Evolutionary conservation across 2,888 invertebrate species (phyloP).

Genomic region (Andrena camellia): DNA sequence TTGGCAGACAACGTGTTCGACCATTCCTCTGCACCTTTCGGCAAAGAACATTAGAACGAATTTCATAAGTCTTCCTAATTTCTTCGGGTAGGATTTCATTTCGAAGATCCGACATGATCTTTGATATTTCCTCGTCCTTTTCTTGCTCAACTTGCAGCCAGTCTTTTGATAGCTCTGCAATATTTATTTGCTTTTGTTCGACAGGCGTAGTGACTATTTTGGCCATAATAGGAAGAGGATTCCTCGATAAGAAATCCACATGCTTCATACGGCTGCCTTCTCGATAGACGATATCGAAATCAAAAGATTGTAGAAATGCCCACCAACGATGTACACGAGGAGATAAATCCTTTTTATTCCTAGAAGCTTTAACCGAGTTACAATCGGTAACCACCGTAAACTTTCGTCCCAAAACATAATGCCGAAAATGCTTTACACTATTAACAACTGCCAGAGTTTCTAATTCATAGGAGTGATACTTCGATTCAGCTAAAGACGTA

Average conservation of each 20-base stretch:
- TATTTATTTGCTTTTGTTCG: background rate
- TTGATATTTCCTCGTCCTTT: constrained; percentile 1
- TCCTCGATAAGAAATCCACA: background rate
- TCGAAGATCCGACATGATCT: background rate
- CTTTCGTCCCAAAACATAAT: too few species aligned
- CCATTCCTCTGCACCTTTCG: background rate
- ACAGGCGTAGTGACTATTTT: background rate
- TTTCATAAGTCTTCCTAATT: background rate
- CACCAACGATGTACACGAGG: too few species aligned
- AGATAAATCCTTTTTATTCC: too few species aligned
- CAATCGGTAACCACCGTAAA: too few species aligned
- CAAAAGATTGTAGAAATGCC: too few species aligned
- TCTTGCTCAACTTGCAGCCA: constrained; percentile 22
- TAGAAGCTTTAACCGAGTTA: too few species aligned
- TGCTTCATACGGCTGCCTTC: too few species aligned
- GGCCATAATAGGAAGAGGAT: background rate
- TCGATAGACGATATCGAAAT: too few species aligned
- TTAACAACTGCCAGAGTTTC: too few species aligned
- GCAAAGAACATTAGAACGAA: background rate
- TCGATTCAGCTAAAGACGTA: too few species aligned
- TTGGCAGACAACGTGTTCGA: background rate
- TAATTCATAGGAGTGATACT: too few species aligned
- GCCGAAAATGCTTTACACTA: too few species aligned
- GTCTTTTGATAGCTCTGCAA: background rate
- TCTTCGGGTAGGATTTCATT: background rate